Evolutionary conservation across 64 coral and sea anemone genomes (phyloP), one percentile per base, ranked within the genome.

Genomic region (Actinia equina): DNA sequence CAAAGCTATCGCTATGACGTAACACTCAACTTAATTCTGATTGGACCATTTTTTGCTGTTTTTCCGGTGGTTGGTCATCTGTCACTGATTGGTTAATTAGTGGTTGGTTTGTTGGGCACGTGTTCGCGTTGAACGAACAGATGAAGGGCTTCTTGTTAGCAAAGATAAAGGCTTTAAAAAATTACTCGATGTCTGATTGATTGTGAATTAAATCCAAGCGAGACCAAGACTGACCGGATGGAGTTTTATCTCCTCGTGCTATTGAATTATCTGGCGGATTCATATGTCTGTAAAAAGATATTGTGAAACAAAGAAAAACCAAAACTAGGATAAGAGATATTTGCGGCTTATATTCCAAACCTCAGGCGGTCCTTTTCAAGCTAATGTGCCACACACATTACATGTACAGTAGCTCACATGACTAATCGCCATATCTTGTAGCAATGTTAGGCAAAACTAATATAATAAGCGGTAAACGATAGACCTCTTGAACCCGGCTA

Each of bases 1-100:
- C 17, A 81, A 81, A 81, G 1, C 78, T 81, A 44, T 43, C 78
- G 17, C 12, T 41, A 81, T 49, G 42, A 81, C 78, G 78, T 81
- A 17, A 18, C 78, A 16, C 18, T 9, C 2, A 44, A 4, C 44
- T 81, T 13, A 44, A 49, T 0, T 52, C 18, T 81, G 43, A 81
- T 81, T 81, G 44, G 78, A 37, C 12, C 45, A 17, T 2, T 25
- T 52, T 42, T 79, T 42, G 77, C 45, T 23, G 77, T 79, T 42
- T 81, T 81, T 81, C 45, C 78, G 78, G 78, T 52, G 43, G 78
- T 49, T 7, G 10, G 15, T 81, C 44, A 81, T 81, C 78, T 44
- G 78, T 22, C 17, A 81, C 15, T 49, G 78, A 81, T 81, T 81
- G 78, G 78, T 49, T 81, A 81, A 81, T 81, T 81, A 81, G 78